Percentiles rank a stretch among this genome's conserved stretches.
Conservation (phyloP, 2,113 vertebrate species). For the Gymnobelideus leadbeateri region DNA sequence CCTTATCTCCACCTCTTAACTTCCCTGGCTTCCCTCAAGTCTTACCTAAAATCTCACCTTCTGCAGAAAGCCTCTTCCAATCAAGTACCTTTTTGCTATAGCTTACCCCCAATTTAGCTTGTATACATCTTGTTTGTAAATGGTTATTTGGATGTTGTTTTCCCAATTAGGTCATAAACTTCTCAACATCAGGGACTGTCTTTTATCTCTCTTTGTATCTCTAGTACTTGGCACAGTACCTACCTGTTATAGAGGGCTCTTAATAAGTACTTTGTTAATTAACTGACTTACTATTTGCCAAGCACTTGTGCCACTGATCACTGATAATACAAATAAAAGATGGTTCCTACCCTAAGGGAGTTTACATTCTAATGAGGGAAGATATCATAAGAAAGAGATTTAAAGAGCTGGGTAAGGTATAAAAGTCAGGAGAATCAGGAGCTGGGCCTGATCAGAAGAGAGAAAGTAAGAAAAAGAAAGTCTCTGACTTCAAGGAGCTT, state of each 20-base stretch:
- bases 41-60: neutral
- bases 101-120: neutral
- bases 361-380: neutral
- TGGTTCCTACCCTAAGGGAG: neutral
- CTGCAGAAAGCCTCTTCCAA: neutral
- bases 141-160: neutral
- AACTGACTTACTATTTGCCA: neutral
- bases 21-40: neutral
- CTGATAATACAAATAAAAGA: neutral
- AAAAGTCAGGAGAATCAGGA: neutral
- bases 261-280: neutral
- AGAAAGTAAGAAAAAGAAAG: neutral
- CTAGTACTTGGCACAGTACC: neutral
- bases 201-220: neutral
- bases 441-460: neutral
- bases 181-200: neutral
- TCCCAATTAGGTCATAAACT: neutral
- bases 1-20: neutral
- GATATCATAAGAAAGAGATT: neutral
- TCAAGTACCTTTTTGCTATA: neutral
- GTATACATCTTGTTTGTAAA: neutral
- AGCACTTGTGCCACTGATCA: neutral
- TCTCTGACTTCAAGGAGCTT: neutral
- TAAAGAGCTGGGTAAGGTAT: neutral
- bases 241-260: no score